Percentiles rank a stretch among this genome's conserved stretches.
Conservation (phyloP, 1,140 invertebrate genomes). For the Aricia agestis region DNA sequence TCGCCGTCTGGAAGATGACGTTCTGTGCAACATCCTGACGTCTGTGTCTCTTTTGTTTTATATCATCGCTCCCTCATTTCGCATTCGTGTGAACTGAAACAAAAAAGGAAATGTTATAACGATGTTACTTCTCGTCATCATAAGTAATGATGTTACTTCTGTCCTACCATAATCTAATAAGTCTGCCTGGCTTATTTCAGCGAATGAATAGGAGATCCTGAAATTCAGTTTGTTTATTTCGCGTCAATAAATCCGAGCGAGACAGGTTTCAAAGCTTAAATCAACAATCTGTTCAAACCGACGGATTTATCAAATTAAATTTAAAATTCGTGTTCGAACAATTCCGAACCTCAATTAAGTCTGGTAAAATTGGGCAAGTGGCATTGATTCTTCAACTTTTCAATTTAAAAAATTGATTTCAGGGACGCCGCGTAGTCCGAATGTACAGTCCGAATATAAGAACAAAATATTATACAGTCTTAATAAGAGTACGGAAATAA, state of each 20-base stretch:
- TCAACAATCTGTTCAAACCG: neutral
- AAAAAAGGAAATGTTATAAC: conserved; percentile 21
- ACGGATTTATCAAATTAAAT: neutral
- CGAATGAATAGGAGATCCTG: neutral
- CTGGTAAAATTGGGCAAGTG: neutral
- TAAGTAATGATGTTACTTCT: no score
- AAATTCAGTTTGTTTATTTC: neutral
- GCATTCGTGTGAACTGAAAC: conserved; percentile 24
- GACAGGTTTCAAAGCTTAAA: neutral
- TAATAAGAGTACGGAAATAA: no score
- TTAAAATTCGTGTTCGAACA: neutral
- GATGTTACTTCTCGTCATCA: neutral
- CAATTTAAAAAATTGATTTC: neutral
- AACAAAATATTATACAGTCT: no score
- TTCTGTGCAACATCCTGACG: conserved; percentile 78
- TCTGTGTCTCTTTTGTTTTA: conserved; percentile 12
- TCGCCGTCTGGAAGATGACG: conserved; percentile 80
- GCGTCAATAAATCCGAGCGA: neutral
- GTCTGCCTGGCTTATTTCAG: neutral
- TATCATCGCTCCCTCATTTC: conserved; percentile 5
- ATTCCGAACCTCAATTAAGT: neutral
- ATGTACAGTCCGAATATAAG: no score
- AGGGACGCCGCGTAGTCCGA: no score
- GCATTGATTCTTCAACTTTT: neutral
- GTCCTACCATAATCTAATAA: neutral